Conservation (phyloP, 2,797 vertebrate species). For the Ctenochaetus hawaiiensis region DNA sequence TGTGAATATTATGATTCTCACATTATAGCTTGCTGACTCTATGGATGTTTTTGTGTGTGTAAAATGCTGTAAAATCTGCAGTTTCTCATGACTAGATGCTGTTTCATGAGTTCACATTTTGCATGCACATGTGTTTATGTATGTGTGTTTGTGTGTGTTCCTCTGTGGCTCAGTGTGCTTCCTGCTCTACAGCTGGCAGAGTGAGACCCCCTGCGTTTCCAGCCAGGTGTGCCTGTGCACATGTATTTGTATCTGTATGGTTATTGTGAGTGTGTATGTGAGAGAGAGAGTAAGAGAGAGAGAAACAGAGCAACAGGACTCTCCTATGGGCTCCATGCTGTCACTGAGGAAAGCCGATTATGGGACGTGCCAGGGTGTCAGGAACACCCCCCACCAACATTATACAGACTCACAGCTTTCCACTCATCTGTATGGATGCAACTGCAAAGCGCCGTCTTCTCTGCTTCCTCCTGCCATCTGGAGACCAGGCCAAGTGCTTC, state of each 20-base stretch:
- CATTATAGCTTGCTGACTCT: slow-evolving; percentile 8
- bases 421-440: slow-evolving; percentile 73
- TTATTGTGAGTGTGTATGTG: slow-evolving; percentile 22
- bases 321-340: slow-evolving; percentile 69
- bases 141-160: slow-evolving; percentile 46
- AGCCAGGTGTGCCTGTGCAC: slow-evolving; percentile 66
- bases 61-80: slow-evolving; percentile 35
- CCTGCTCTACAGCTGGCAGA: slow-evolving; percentile 69
- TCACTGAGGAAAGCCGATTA: slow-evolving; percentile 79
- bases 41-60: neutral
- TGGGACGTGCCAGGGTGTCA: slow-evolving; percentile 76
- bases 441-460: slow-evolving; percentile 52
- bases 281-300: neutral
- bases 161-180: slow-evolving; percentile 62
- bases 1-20: slow-evolving; percentile 28
- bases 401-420: slow-evolving; percentile 72
- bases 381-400: slow-evolving; percentile 69
- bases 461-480: slow-evolving; percentile 69
- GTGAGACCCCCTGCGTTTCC: slow-evolving; percentile 45
- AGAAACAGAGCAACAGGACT: slow-evolving; percentile 56
- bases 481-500: slow-evolving; percentile 59
- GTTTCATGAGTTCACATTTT: slow-evolving; percentile 38
- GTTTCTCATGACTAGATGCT: slow-evolving; percentile 31
- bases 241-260: slow-evolving; percentile 36
- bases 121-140: slow-evolving; percentile 37